These are phyloP conservation scores for Anisognathus igniventris DNA, from an alignment of 2,797 vertebrate species.

Conservation along the genomic window DNA sequence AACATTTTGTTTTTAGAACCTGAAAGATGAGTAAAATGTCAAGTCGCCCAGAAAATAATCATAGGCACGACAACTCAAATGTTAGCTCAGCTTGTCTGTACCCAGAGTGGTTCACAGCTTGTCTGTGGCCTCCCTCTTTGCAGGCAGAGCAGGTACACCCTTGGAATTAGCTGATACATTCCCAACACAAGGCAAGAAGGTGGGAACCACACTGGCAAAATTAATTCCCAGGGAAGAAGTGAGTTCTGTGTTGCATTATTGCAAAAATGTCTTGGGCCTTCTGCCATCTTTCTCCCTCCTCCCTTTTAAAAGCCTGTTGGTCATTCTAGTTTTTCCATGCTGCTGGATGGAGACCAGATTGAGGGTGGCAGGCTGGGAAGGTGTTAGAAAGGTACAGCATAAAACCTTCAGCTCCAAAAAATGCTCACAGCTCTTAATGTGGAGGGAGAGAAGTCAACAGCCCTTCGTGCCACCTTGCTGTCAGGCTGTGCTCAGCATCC, in stretches of 20 bases:
- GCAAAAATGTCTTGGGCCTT: not conserved
- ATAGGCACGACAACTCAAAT: slow-evolving; percentile 58
- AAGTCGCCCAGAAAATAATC: slow-evolving; percentile 67
- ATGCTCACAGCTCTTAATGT: not conserved
- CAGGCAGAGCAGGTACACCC: not conserved
- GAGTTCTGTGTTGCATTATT: not conserved
- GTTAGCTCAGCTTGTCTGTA: slow-evolving; percentile 47
- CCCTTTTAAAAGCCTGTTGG: not conserved
- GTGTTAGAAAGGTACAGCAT: not conserved
- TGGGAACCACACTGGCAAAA: not conserved
- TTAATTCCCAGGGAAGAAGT: not conserved
- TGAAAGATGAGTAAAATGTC: slow-evolving; percentile 69
- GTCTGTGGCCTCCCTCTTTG: not conserved
- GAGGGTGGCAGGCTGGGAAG: not conserved
- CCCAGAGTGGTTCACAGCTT: not conserved
- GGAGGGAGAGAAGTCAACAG: not conserved
- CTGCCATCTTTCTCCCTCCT: not conserved
- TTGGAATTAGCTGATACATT: not conserved
- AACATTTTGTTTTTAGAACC: slow-evolving; percentile 72
- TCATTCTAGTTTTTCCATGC: not conserved
- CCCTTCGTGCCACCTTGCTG: not conserved
- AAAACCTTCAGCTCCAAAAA: not conserved
- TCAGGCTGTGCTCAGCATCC: not conserved
- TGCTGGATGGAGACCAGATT: not conserved
- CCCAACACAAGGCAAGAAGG: rapidly evolving